These are phyloP conservation scores for Emydura subglobosa DNA, from an alignment of 2,113 vertebrate species.

Conservation along the genomic window DNA sequence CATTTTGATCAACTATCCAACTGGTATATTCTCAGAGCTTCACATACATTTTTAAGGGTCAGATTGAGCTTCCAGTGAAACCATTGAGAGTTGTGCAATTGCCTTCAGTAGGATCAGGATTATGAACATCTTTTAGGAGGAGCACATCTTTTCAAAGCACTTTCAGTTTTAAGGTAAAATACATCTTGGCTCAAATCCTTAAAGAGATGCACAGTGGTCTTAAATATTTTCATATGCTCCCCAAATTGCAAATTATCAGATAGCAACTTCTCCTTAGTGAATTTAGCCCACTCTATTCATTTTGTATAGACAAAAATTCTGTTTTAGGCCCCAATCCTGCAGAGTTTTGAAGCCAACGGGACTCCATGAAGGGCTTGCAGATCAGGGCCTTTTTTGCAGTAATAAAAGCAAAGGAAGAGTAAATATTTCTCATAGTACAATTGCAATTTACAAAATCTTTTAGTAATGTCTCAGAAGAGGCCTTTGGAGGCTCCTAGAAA, in stretches of 20 bases:
- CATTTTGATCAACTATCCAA: slow-evolving; percentile 12
- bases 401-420: not conserved
- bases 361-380: not conserved
- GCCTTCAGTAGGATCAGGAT: not conserved
- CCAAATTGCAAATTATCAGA: not conserved
- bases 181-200: not conserved
- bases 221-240: slow-evolving; percentile 4
- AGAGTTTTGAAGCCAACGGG: not conserved
- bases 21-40: slow-evolving; percentile 15
- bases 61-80: not conserved
- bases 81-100: not conserved
- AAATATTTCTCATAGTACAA: not conserved
- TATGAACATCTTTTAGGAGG: not conserved
- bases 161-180: not conserved
- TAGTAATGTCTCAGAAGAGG: not conserved
- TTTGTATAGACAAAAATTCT: not conserved
- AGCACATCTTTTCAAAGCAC: not conserved
- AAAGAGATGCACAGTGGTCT: not conserved
- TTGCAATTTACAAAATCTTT: not conserved
- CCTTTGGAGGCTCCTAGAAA: not conserved
- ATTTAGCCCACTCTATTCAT: not conserved
- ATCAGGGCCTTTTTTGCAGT: not conserved
- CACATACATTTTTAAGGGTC: not conserved
- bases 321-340: not conserved
- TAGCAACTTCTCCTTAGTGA: not conserved